Percentiles rank a stretch among this genome's conserved stretches.
phyloP scores from a whole-genome alignment of 2,113 vertebrate species.

The Diadophis punctatus region DNA sequence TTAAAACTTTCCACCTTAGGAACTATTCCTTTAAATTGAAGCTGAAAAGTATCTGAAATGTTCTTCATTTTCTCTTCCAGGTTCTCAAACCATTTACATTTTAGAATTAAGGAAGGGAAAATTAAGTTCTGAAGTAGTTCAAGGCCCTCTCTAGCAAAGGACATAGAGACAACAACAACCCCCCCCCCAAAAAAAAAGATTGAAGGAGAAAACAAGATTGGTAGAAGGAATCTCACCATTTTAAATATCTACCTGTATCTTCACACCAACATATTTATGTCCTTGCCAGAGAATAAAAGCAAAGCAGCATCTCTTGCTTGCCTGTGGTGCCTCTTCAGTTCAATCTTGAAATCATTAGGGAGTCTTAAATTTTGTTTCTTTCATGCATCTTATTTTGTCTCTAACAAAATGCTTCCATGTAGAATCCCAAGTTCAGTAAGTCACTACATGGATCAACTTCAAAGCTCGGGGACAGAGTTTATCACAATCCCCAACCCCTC shows the following conservation, averaged over 20 bases:
- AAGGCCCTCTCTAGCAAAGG: neutral
- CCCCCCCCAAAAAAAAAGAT: neutral
- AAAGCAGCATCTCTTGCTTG: neutral
- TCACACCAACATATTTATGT: neutral
- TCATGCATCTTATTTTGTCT: neutral
- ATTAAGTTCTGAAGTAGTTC: neutral
- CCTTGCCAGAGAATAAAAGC: neutral
- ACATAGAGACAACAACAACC: neutral
- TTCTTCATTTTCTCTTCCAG: neutral
- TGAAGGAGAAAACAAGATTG: neutral
- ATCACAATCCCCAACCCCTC: neutral
- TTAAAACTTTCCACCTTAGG: neutral
- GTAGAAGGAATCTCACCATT: neutral
- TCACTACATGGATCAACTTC: neutral
- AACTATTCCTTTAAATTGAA: neutral
- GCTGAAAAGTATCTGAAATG: neutral
- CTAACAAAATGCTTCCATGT: constrained; percentile 1
- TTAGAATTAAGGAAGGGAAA: neutral
- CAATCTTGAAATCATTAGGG: neutral
- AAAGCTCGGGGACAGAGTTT: neutral
- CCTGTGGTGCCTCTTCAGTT: neutral
- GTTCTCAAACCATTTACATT: neutral
- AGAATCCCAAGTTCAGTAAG: neutral
- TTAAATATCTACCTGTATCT: neutral
- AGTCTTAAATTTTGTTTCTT: neutral